Evolutionary conservation across 2,888 invertebrate species (phyloP), one percentile per base, ranked within the genome.

Genomic region (Phytoseiulus persimilis): DNA sequence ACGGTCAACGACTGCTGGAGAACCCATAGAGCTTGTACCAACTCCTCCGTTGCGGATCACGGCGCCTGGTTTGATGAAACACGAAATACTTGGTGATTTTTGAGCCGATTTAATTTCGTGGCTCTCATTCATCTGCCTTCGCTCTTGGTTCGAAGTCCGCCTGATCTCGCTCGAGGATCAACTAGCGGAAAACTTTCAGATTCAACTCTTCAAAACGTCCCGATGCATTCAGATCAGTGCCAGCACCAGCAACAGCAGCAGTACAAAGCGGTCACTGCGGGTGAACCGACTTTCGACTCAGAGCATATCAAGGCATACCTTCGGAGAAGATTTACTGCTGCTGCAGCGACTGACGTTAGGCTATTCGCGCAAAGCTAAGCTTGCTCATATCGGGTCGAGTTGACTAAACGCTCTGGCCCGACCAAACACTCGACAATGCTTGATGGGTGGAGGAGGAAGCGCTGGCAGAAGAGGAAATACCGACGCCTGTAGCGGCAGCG

Each of bases 1-100:
- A 87, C 87, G 87, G 87, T 87, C 87, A n/a, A 87, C 39, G 32
- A 87, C 87, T 33, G 87, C 87, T 87, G 87, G 87, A 45, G 87
- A 87, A 45, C 87, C 87, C 87, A 87, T 87, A 33, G 87, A 87
- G 87, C 87, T 87, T 31, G 87, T 45, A 45, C 39, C 87, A 33
- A 87, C 87, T 39, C 87, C 87, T 87, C 87, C 87, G 87, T 87
- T 87, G 87, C 87, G 87, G 45, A 87, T 87, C 33, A 87, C 87
- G 33, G 87, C 87, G 87, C 87, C 87, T 87, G 87, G n/a, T 87
- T 32, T 6, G n/a, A 33, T 28, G 87, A 65, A 65, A 65, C 65
- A 65, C 65, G 65, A 65, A 65, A 65, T 65, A 65, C 65, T 65
- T 65, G 65, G 28, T 65, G 65, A 65, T 65, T 65, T 18, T 65